phyloP scores from a whole-genome alignment of 2,888 invertebrate species.

The Oscheius sp. region DNA sequence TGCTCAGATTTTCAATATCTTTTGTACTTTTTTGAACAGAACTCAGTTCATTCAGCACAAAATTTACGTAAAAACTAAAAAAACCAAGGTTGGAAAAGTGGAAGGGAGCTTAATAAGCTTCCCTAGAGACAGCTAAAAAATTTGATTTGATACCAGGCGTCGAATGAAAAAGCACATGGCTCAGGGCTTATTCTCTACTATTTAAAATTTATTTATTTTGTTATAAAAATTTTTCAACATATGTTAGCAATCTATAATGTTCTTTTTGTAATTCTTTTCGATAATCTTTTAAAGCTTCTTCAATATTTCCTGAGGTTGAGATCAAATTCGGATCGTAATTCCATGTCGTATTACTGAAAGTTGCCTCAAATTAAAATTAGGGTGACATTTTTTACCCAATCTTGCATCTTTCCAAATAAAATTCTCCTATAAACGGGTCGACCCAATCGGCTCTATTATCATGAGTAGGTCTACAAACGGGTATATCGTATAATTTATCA shows the following conservation, averaged over 20 bases:
- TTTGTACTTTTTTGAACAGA: too few relatives aligned
- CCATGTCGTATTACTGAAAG: slow-evolving; percentile 7
- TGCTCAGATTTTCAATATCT: too few relatives aligned
- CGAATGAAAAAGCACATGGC: too few relatives aligned
- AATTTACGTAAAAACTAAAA: too few relatives aligned
- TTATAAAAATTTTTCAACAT: too few relatives aligned
- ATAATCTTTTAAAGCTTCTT: neutral
- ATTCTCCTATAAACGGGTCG: slow-evolving; percentile 4
- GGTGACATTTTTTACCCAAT: neutral
- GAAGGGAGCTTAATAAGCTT: too few relatives aligned
- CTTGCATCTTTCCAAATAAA: neutral
- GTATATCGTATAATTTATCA: neutral
- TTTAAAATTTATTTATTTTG: too few relatives aligned
- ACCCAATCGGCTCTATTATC: neutral
- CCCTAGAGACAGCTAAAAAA: too few relatives aligned
- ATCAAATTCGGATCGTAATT: slow-evolving; percentile 1
- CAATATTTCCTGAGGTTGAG: slow-evolving; percentile 3
- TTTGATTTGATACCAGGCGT: too few relatives aligned
- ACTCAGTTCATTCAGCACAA: too few relatives aligned
- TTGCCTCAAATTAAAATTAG: neutral
- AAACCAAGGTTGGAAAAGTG: too few relatives aligned
- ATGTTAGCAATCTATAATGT: neutral
- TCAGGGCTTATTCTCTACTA: too few relatives aligned
- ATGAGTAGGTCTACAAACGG: slow-evolving; percentile 2
- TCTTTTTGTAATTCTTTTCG: neutral